Evolutionary conservation across 2,888 invertebrate species (phyloP), one percentile per base, ranked within the genome.

Genomic region (Tridacna gigas): DNA sequence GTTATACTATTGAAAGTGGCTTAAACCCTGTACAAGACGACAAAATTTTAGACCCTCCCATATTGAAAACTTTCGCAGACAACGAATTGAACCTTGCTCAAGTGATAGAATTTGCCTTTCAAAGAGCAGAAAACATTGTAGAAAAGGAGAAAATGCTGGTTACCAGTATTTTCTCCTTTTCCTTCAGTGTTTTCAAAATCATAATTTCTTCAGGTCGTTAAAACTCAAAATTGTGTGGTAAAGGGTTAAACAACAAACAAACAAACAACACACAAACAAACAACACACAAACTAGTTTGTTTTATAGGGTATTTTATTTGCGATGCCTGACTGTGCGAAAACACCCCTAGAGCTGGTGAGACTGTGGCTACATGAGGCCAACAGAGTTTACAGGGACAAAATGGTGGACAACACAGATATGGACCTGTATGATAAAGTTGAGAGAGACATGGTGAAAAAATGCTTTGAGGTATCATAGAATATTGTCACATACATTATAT

Each of bases 341-440:
- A 96, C 96, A 82, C 96, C 97, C 0, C 96, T 97, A 25, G 98
- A 99, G 94, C 95, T 99, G 80, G 97, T 98, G 77, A 96, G 98
- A 15, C 95, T 99, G 56, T 99, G 98, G 98, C 95, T 98, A 90
- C 99, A 99, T 93, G 99, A 99, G 95, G 97, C 97, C 4, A 97
- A 97, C 92, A 96, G 99, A 89, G 99, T 99, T 11, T 99, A 99
- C 94, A 97, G 97, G 0, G 99, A 99, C 95, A 99, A 99, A 94
- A 95, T 99, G 2, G 97, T 96, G 0, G 98, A 99, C 93, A 97
- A 98, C 79, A 97, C 97, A 93, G 99, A 99, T 93, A 97, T 98
- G 84, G 98, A 98, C 92, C 97, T 96, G 63, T 99, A 98, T 94
- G 95, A 96, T 0, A 99, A 98, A 96, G 96, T 98, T 93, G 97